Evolutionary conservation across 2,797 vertebrate genomes (phyloP).

Genomic region (Melopsittacus undulatus): DNA sequence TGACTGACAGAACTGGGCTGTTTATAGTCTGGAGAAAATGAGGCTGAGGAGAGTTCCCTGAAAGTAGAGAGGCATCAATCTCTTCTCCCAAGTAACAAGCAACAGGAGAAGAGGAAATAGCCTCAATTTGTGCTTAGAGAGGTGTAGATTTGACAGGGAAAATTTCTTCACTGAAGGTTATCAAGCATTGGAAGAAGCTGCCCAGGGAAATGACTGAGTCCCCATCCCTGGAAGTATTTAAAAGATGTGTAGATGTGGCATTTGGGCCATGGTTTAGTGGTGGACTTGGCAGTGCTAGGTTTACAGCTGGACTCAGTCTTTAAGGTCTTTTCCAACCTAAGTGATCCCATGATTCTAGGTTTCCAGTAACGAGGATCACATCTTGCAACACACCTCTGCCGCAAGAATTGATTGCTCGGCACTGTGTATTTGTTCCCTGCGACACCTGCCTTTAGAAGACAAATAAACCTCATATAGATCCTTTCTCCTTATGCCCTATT

Average conservation of each 20-base stretch:
- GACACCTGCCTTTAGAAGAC: not conserved
- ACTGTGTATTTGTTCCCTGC: not conserved
- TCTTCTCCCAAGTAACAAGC: not conserved
- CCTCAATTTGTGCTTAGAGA: not conserved
- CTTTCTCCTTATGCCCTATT: not conserved
- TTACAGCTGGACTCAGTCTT: not conserved
- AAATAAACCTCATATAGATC: not conserved
- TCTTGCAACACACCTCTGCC: not conserved
- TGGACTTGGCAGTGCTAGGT: not conserved
- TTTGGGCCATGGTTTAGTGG: not conserved
- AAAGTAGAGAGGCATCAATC: not conserved
- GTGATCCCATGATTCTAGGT: not conserved
- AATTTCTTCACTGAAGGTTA: not conserved
- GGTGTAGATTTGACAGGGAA: not conserved
- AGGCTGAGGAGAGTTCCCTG: not conserved
- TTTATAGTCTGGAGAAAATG: not conserved
- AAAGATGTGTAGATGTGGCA: not conserved
- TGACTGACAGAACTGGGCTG: not conserved
- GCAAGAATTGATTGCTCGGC: not conserved
- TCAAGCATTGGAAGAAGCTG: not conserved
- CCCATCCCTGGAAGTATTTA: not conserved
- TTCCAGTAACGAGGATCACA: not conserved
- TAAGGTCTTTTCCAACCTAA: not conserved
- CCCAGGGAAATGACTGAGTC: not conserved
- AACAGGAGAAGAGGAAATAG: not conserved